Evolutionary conservation across 2,113 vertebrate species (phyloP), one percentile per base, ranked within the genome.

Genomic region (Noturus placidus): DNA sequence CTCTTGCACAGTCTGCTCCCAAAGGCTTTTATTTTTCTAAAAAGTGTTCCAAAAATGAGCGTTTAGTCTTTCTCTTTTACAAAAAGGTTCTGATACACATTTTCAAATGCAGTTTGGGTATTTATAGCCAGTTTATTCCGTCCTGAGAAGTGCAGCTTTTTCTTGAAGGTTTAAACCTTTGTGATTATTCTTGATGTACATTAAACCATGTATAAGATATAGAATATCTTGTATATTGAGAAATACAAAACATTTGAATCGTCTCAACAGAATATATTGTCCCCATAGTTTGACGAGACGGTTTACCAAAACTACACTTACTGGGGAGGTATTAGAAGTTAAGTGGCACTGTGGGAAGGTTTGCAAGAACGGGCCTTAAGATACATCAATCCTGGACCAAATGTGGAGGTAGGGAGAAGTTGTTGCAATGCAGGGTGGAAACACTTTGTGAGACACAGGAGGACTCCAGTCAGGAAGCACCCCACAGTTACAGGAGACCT

Each of bases 401-500:
- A 0, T 82, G 82, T 87, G 74, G 85, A 87, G 46, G 42, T 81
- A 67, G 42, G 65, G 46, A 3, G 84, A 14, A 30, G 35, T 76
- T 54, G 85, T 9, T 59, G 52, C 84, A 88, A 27, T 33, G 38
- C 86, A 86, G 1, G 54, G 79, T 19, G 33, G 59, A 13, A 11
- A 15, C 82, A 83, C 59, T 38, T 38, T 20, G 57, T 88, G 56
- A 88, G 38, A 42, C 5, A 5, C 38, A 42, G 38, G 38, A 42
- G 38, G 78, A 78, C 13, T 79, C 87, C 84, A 84, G 80, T 6
- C 87, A 90, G 72, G 80, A 87, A 85, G 87, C 67, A 85, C 87
- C 70, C 85, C 87, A 87, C 77, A 90, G 86, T 42, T 5, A 87
- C 82, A 59, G 86, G 78, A 89, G 88, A 87, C 63, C 88, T 83